Evolutionary conservation across 1,140 invertebrate species (phyloP), one percentile per base, ranked within the genome.

Genomic region (Brachionus plicatilis): DNA sequence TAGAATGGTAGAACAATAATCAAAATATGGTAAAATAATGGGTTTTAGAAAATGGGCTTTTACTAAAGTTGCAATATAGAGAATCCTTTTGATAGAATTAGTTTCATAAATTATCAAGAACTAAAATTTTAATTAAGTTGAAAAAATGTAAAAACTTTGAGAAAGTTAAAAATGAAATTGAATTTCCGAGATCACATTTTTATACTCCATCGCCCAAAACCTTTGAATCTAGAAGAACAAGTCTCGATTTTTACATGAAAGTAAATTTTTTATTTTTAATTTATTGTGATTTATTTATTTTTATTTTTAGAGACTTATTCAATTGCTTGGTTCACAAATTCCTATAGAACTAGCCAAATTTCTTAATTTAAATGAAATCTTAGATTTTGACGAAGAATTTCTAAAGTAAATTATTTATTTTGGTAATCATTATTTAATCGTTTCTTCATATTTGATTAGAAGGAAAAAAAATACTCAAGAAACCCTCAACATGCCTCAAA

Each of bases 161-260:
- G 12, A 14, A 20, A 50, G 14, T 27, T 1, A 47, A 50, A 20
- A 47, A 17, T 24, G 24, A 47, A 20, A 9, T 76, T 76, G 72
- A 76, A n/a, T 76, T 76, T 47, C 72, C 72, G 11, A 76, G 50
- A 76, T 20, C 68, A 4, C 72, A 76, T 33, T 76, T 76, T 24
- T 76, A 76, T 12, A 76, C 72, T 14, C 43, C 72, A 29, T 76
- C 72, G 11, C 72, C 43, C 5, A 76, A 76, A 50, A 76, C 43
- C 4, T 76, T 50, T 53, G 72, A 76, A 76, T 50, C 47, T 27
- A 47, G 72, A n/a, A 41, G 72, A 27, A 9, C 45, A 50, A 76
- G 72, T 76, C 20, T 76, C 14, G 43, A 76, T 50, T 14, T n/a
- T 53, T 76, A 76, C 14, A 50, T 76, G 9, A 76, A 50, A 27